Evolutionary conservation across 2,113 vertebrate genomes (phyloP).

Genomic region (Dasypus novemcinctus): DNA sequence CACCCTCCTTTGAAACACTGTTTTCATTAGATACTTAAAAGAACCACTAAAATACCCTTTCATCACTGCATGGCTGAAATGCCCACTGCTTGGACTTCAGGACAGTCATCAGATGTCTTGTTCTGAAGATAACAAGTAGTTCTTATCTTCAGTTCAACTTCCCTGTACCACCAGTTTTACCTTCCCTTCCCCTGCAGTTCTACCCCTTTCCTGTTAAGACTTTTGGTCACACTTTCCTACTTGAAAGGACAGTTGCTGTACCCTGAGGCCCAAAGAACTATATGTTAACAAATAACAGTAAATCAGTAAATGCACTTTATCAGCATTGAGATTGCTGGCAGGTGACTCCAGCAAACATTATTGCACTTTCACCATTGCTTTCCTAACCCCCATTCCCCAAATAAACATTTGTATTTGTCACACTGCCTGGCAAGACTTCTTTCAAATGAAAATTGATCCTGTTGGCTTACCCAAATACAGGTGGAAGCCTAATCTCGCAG

Average conservation of each 20-base stretch:
- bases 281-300: conserved; percentile 47
- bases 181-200: rapidly evolving
- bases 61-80: conserved; percentile 23
- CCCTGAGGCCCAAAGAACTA: conserved; percentile 44
- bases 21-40: conserved; percentile 78
- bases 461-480: background rate
- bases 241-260: conserved; percentile 61
- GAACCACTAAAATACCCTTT: conserved; percentile 70
- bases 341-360: conserved; percentile 24
- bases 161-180: background rate
- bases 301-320: conserved; percentile 45
- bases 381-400: background rate
- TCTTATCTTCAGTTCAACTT: conserved; percentile 48
- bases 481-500: conserved; percentile 2
- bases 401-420: background rate
- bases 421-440: conserved; percentile 58
- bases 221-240: background rate
- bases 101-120: conserved; percentile 22
- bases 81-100: conserved; percentile 61
- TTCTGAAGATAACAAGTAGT: background rate
- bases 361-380: background rate
- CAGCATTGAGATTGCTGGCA: conserved; percentile 19
- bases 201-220: background rate
- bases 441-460: conserved; percentile 46
- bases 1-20: conserved; percentile 70